A percentile compares a stretch with the other conserved stretches of the same genome.
Evolutionary conservation across 2,888 invertebrate genomes (phyloP).

Genomic region (Pimpla rufipes): DNA sequence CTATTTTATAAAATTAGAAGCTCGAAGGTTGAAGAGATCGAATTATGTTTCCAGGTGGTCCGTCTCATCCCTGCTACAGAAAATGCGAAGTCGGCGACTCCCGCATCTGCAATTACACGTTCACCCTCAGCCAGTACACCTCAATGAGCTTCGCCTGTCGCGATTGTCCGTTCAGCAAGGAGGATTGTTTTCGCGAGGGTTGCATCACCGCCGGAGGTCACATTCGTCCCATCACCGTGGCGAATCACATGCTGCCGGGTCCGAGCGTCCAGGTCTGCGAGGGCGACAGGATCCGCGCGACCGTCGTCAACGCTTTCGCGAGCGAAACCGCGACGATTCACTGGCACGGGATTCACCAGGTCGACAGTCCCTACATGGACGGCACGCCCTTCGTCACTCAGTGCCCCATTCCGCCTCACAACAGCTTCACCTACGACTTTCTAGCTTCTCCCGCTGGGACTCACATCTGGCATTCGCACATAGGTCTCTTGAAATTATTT

Average conservation of each 20-base stretch:
- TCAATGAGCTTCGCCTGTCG: constrained; percentile 77
- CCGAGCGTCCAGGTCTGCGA: constrained; percentile 84
- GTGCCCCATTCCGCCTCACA: constrained; percentile 84
- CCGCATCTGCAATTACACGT: constrained; percentile 74
- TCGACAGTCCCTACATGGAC: constrained; percentile 84
- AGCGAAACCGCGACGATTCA: constrained; percentile 85
- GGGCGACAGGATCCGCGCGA: constrained; percentile 85
- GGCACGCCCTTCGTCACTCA: constrained; percentile 85
- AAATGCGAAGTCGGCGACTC: constrained; percentile 71
- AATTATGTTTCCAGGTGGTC: constrained; percentile 62
- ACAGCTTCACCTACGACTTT: constrained; percentile 83
- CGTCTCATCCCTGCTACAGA: constrained; percentile 74
- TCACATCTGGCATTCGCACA: constrained; percentile 85
- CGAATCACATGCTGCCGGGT: constrained; percentile 78
- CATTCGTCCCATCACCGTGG: constrained; percentile 74
- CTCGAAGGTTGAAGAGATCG: too few species aligned
- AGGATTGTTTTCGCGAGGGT: constrained; percentile 71
- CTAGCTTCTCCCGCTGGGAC: constrained; percentile 83
- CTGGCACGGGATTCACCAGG: constrained; percentile 86
- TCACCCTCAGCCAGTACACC: constrained; percentile 75
- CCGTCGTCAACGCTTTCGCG: constrained; percentile 84
- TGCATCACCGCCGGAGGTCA: constrained; percentile 78
- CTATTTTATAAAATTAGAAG: not conserved
- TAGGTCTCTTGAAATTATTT: constrained; percentile 69
- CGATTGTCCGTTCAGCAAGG: constrained; percentile 72